Conservation (phyloP, 1,140 invertebrate species). For the Lepidostoma basale region DNA sequence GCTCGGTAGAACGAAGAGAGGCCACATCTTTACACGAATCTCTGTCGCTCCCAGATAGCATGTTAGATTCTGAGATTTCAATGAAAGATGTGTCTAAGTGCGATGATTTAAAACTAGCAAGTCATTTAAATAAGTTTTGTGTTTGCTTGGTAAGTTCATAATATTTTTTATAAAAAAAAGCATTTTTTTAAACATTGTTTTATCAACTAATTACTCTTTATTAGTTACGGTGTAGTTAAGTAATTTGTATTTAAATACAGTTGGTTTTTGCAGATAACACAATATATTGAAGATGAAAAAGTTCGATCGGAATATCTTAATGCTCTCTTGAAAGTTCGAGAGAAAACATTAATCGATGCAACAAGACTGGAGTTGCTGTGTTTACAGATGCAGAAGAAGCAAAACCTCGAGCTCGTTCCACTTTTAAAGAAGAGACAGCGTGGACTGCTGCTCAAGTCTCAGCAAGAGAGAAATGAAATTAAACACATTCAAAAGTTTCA, state of each 20-base stretch:
- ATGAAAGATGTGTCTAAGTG: not conserved
- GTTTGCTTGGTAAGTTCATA: conserved; percentile 28
- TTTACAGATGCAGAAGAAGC: conserved; percentile 37
- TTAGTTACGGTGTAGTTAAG: no score
- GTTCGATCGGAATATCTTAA: conserved; percentile 34
- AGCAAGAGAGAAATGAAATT: conserved; percentile 43
- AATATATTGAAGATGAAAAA: conserved; percentile 41
- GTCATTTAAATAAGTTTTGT: conserved; percentile 30
- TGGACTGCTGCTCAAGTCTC: conserved; percentile 35
- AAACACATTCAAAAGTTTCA: conserved; percentile 43
- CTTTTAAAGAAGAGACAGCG: conserved; percentile 40
- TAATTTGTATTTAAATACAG: not conserved
- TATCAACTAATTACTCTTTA: not conserved
- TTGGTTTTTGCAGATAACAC: conserved; percentile 37
- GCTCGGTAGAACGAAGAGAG: no score
- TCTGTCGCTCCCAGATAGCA: no score
- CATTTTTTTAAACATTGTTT: not conserved
- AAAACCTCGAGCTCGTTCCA: conserved; percentile 31
- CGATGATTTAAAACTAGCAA: not conserved
- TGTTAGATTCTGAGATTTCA: not conserved
- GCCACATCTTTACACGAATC: no score
- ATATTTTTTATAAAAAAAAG: not conserved
- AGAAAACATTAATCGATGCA: conserved; percentile 35
- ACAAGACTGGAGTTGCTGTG: conserved; percentile 32
- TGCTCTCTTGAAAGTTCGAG: conserved; percentile 32